phyloP scores from a whole-genome alignment of 2,888 invertebrate genomes.

The Lasioglossum lativentre region DNA sequence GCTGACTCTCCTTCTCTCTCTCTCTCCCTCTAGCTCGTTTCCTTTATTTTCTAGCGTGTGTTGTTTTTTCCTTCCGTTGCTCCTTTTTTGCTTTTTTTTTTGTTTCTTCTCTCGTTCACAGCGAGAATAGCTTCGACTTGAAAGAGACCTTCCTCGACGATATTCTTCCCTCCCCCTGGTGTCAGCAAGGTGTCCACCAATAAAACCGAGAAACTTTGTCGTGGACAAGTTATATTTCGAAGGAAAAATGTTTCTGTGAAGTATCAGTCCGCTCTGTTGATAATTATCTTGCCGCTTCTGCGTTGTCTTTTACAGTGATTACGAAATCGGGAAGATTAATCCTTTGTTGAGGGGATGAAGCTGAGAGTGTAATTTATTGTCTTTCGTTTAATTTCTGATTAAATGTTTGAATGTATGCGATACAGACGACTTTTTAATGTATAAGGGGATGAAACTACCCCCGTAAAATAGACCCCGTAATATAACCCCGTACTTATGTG shows the following conservation, averaged over 20 bases:
- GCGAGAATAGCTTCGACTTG: background rate
- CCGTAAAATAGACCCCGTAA: no score
- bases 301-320: background rate
- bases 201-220: slow-evolving; percentile 6
- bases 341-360: background rate
- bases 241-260: background rate
- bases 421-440: background rate
- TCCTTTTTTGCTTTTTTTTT: background rate
- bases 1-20: background rate
- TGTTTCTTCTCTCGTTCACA: background rate
- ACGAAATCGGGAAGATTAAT: background rate
- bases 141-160: background rate
- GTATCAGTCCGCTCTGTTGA: background rate
- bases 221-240: background rate
- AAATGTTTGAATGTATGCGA: background rate
- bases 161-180: background rate
- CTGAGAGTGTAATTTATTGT: background rate
- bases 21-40: background rate
- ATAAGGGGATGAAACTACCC: background rate
- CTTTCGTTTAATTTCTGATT: background rate
- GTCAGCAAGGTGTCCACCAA: background rate
- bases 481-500: no score
- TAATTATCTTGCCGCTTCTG: background rate
- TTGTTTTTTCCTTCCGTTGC: background rate
- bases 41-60: background rate